phyloP scores from a whole-genome alignment of 2,797 vertebrate species.

The Hydrolagus colliei region DNA sequence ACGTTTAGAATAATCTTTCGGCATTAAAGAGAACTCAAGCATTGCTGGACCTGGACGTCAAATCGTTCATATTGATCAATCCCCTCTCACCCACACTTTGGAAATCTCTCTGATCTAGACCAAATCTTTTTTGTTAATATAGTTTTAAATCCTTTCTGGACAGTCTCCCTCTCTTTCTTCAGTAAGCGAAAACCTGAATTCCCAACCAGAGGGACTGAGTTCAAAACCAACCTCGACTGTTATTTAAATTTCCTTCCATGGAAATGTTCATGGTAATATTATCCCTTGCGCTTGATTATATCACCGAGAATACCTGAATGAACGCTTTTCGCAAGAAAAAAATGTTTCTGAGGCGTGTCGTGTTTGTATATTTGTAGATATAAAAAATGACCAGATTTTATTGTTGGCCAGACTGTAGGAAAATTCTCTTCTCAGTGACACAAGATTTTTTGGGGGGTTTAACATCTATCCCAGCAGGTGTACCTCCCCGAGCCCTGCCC shows the following conservation, averaged over 20 bases:
- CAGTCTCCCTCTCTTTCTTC: background rate
- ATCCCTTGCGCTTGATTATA: too few species aligned
- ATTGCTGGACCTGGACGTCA: background rate
- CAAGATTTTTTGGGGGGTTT: too few species aligned
- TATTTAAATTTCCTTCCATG: background rate
- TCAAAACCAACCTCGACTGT: background rate
- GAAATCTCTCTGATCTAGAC: background rate
- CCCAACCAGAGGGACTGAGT: background rate
- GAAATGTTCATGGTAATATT: background rate
- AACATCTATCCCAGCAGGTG: too few species aligned
- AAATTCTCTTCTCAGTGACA: too few species aligned
- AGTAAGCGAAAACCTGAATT: background rate
- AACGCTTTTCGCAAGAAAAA: too few species aligned
- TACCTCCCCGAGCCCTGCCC: too few species aligned
- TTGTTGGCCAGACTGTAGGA: too few species aligned
- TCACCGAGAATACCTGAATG: too few species aligned
- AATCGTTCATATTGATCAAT: background rate
- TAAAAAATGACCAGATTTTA: too few species aligned
- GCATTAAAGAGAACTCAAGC: background rate
- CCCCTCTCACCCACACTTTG: background rate
- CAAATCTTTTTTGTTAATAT: background rate
- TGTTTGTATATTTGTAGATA: too few species aligned
- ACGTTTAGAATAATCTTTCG: background rate
- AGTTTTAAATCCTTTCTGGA: background rate
- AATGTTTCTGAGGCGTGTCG: too few species aligned